Evolutionary conservation across 2,113 vertebrate species (phyloP), one percentile per base, ranked within the genome.

Genomic region (Ploceus nigricollis): DNA sequence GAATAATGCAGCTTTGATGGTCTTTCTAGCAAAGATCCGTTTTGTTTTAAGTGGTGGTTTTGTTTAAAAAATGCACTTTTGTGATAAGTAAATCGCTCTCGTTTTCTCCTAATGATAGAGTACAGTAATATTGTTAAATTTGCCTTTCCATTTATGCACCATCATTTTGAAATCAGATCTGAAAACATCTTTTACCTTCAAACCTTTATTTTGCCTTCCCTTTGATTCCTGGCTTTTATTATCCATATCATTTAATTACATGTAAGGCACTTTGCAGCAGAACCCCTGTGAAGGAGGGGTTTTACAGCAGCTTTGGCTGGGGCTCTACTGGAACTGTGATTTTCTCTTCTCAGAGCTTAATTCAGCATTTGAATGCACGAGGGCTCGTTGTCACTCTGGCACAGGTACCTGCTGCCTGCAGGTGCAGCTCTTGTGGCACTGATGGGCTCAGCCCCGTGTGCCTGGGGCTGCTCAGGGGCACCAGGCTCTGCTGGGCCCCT

Each of bases 151-250:
- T 68, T 95, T 90, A 20, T 16, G 47, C 71, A 56, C 33, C 79
- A 56, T 88, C 51, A 39, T 88, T 95, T 95, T 95, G 87, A 95
- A 96, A 97, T 96, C 85, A 51, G 79, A 94, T 92, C 85, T 90
- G 87, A 95, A 94, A 96, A 54, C 56, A 71, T 86, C 78, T 47
- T 73, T 95, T 83, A 89, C 88, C 71, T 94, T 80, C 85, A 86
- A 90, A 95, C 79, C 71, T 86, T 78, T 80, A 51, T 90, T 90
- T 92, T 88, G 48, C 45, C 51, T 89, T 93, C 45, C 68, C 84
- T 97, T 95, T 91, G 87, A 89, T 89, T 57, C 75, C 69, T 50
- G 73, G 15, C 21, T 83, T 91, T 86, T 78, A 92, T 92, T 82
- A 95, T 70, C 85, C 68, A 13, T 90, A 88, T 90, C 51, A 58